Evolutionary conservation across 2,888 invertebrate species (phyloP).

Genomic region (Shargacucullia verbasci): DNA sequence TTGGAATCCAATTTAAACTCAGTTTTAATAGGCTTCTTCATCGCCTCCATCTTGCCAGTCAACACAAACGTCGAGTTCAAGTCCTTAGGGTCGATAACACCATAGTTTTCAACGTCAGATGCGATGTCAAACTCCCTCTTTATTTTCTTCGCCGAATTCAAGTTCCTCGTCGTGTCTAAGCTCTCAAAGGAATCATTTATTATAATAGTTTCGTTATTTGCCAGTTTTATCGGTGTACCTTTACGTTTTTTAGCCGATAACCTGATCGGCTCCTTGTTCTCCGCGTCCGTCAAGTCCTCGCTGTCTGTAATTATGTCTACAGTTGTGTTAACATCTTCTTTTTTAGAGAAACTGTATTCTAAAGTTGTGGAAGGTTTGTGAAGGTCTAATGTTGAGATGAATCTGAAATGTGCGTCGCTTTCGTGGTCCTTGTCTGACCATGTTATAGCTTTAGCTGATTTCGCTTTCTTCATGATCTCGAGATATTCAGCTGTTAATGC

Average conservation of each 20-base stretch:
- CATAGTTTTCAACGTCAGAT: conserved; percentile 71
- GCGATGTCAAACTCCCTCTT: conserved; percentile 67
- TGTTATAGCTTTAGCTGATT: conserved; percentile 89
- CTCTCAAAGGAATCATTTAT: conserved; percentile 82
- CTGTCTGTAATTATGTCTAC: conserved; percentile 76
- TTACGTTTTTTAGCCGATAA: conserved; percentile 73
- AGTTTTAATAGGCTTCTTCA: conserved; percentile 64
- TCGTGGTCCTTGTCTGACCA: conserved; percentile 87
- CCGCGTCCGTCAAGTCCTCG: conserved; percentile 76
- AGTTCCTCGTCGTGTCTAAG: conserved; percentile 71
- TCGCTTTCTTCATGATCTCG: conserved; percentile 88
- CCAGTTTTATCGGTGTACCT: conserved; percentile 79
- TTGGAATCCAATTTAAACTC: conserved; percentile 58
- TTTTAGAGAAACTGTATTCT: conserved; percentile 57
- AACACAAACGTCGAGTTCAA: conserved; percentile 85
- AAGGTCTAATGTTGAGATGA: conserved; percentile 73
- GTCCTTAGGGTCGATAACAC: conserved; percentile 72
- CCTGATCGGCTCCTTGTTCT: conserved; percentile 69
- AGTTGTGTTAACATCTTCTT: conserved; percentile 60
- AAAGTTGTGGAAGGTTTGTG: conserved; percentile 69
- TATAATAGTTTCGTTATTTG: conserved; percentile 80
- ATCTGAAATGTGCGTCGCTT: conserved; percentile 72
- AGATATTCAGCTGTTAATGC: conserved; percentile 88
- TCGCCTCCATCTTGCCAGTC: conserved; percentile 72
- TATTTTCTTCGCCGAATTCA: conserved; percentile 79